These are phyloP conservation scores for Isurus oxyrinchus DNA, from an alignment of 2,113 vertebrate species.

Conservation along the genomic window DNA sequence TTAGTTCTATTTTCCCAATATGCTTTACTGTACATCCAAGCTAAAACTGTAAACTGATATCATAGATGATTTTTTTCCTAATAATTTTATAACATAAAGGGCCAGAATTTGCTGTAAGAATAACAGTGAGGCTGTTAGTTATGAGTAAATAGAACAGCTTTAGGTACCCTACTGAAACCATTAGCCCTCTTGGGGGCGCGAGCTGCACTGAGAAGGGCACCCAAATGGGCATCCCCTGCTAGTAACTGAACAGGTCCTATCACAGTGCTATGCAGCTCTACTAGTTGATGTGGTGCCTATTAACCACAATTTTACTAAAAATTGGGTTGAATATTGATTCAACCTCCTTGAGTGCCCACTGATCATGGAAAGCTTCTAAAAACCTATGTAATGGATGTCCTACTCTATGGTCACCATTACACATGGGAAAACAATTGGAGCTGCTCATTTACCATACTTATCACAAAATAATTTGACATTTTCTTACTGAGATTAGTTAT, in stretches of 20 bases:
- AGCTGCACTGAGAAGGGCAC: background rate
- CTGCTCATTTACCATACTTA: background rate
- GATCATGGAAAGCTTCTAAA: background rate
- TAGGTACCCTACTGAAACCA: background rate
- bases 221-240: background rate
- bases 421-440: background rate
- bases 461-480: background rate
- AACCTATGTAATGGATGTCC: background rate
- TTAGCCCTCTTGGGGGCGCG: background rate
- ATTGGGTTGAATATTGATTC: background rate
- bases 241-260: background rate
- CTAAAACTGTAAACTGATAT: background rate
- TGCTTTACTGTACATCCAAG: background rate
- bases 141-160: background rate
- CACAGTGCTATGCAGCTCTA: background rate
- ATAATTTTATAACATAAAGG: background rate
- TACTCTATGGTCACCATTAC: background rate
- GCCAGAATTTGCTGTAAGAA: background rate
- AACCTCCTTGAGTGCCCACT: background rate
- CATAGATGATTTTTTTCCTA: background rate
- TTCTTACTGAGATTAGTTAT: background rate
- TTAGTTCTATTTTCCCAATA: background rate
- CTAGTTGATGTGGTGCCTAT: background rate
- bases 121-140: background rate
- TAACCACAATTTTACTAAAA: background rate